phyloP scores from a whole-genome alignment of 2,888 invertebrate species.

The Liposcelis brunnea region DNA sequence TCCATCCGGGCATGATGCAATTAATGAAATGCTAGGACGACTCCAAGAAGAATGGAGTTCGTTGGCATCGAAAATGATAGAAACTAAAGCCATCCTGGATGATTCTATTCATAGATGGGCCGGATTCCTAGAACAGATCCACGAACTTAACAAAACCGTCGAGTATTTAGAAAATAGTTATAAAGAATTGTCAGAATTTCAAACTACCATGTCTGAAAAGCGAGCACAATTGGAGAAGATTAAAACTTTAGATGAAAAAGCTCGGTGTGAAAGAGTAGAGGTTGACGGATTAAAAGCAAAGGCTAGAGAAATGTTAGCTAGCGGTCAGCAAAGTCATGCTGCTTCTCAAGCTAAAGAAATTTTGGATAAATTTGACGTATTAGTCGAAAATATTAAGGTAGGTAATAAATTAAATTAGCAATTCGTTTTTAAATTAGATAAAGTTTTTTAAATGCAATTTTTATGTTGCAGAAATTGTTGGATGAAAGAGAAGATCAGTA shows the following conservation, averaged over 20 bases:
- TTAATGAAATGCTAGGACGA: constrained; percentile 63
- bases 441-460: not conserved
- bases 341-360: constrained; percentile 73
- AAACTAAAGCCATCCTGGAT: constrained; percentile 72
- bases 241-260: constrained; percentile 67
- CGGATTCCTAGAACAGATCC: constrained; percentile 74
- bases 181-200: constrained; percentile 53
- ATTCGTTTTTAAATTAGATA: constrained; percentile 3
- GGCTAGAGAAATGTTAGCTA: constrained; percentile 68
- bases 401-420: constrained; percentile 11
- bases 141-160: constrained; percentile 65
- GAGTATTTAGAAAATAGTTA: constrained; percentile 58
- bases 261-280: constrained; percentile 75
- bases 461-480: constrained; percentile 37
- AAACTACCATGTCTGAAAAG: constrained; percentile 72
- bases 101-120: constrained; percentile 77
- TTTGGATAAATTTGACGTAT: constrained; percentile 61
- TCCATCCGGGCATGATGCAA: constrained; percentile 67
- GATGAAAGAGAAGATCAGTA: constrained; percentile 70
- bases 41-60: constrained; percentile 85
- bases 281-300: constrained; percentile 72
- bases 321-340: constrained; percentile 67
- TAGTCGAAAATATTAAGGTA: constrained; percentile 57
- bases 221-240: constrained; percentile 69
- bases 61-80: constrained; percentile 71